These are phyloP conservation scores for Hyperoplus immaculatus DNA, from an alignment of 2,797 vertebrate genomes.

Conservation along the genomic window DNA sequence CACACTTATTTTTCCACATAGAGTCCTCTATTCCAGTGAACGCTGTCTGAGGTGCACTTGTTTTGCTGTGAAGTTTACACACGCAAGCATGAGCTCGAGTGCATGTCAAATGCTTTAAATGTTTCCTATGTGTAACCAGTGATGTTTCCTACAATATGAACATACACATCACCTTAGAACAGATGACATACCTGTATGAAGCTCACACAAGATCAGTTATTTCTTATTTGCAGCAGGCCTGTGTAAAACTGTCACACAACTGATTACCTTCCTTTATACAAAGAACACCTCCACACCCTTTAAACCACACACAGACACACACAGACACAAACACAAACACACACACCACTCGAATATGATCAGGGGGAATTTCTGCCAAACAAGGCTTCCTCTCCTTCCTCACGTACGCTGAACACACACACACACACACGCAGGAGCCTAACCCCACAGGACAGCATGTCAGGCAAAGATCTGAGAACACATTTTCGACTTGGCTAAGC, in stretches of 20 bases:
- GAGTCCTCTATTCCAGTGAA: slow-evolving; percentile 4
- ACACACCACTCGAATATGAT: slow-evolving; percentile 69
- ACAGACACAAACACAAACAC: slow-evolving; percentile 25
- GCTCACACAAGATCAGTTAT: slow-evolving; percentile 33
- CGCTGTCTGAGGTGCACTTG: not conserved
- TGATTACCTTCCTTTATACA: slow-evolving; percentile 40
- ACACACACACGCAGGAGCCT: slow-evolving; percentile 45
- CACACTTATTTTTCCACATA: not conserved
- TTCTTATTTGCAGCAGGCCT: slow-evolving; percentile 17
- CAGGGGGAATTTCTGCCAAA: slow-evolving; percentile 73
- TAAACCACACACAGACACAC: slow-evolving; percentile 38
- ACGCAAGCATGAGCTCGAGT: slow-evolving; percentile 1
- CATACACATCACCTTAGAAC: slow-evolving; percentile 12
- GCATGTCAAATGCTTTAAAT: not conserved
- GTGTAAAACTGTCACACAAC: slow-evolving; percentile 44
- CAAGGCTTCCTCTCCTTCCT: slow-evolving; percentile 51
- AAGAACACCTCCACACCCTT: slow-evolving; percentile 49
- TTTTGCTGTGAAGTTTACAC: not conserved
- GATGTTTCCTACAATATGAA: not conserved
- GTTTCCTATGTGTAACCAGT: not conserved
- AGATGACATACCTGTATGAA: not conserved
- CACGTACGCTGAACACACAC: slow-evolving; percentile 39
- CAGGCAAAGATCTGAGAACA: slow-evolving; percentile 84
- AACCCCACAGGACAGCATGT: slow-evolving; percentile 81
- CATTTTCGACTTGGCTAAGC: slow-evolving; percentile 88